Base-by-base conservation (phyloP, 2,888 invertebrate genomes). In the Macropis europaea region DNA sequence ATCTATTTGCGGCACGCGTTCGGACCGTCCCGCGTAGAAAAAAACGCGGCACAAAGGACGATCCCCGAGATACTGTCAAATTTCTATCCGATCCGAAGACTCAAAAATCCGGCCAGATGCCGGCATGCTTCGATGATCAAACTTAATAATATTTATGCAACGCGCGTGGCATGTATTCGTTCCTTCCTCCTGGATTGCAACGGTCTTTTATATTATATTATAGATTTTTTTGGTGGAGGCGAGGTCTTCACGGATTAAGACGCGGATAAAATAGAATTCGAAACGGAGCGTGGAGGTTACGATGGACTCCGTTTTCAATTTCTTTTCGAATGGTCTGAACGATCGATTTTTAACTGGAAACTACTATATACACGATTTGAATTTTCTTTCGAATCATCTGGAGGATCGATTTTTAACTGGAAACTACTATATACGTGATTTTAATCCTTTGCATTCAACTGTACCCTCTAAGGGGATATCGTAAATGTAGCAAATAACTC, bases 81-180 rank as follows among this genome's bases (percentile, higher is more conserved):
- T 77, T 81, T 83, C 74, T 77, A 80, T 81, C 73, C 74, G 62
- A 72, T 77, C 69, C 30, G 56, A 72, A 70, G 83, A 76, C 75
- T 75, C 30, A 42, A 67, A 70, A 52, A 78, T 79, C 67, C 67
- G 77, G 73, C 74, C 86, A 86, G 86, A 86, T 87, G 86, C 81
- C 68, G 77, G 74, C 78, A 86, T 82, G 87, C 83, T 82, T 83
- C 79, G 80, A 48, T 64, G 83, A 77, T 79, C 84, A 86, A 87
- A 85, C 84, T 82, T 86, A 87, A 87, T 85, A 81, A 85, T 86
- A 79, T 86, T 86, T 87, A 86, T 84, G 86, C 84, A 87, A 86
- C 82, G 77, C 84, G 81, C 79, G 84, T 74, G 84, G 82, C 71
- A 48, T 19, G 53, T 42, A 43, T 69, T 73, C 60, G 48, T n/a